Base-by-base conservation (phyloP, 1,140 invertebrate genomes). In the Heterodera schachtii region DNA sequence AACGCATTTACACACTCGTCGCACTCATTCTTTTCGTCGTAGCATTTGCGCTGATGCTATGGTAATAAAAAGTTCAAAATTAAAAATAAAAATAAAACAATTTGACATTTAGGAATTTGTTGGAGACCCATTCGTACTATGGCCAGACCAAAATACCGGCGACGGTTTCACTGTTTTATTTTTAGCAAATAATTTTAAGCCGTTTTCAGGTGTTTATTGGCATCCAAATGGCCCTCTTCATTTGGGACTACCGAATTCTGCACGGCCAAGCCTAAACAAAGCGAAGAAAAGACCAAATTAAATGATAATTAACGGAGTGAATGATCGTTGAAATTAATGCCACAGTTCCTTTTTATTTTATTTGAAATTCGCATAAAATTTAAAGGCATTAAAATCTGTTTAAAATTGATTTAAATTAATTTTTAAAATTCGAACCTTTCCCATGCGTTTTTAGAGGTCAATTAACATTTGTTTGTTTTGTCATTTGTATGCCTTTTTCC, bases 1-100 rank as follows among this genome's bases (percentile, higher is more conserved):
- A 89, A 81, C 83, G 86, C 70, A 81, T 85, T 73, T 90, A 90
- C 75, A 86, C 87, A 9, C 73, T 88, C 66, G 74, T 89, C 60
- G 79, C 75, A 19, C 81, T 83, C 16, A 78, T 90, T 7, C 80
- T 89, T n/a, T 89, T 90, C 83, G 74, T 89, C 31, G 81, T 89
- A 60, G 89, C 87, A 57, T 80, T 83, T 44, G 80, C 69, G 60
- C 49, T 82, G 66, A 73, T 82, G 49, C 7, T 82, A 31, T 82
- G 79, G 79, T 80, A 71, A 43, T 19, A 19, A 71, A 71, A 31
- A 21, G 21, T 71, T 71, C 3, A 31, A 21, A 31, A 71, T 31
- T 71, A 8, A 3, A 5, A 16, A 71, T 71, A 31, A 13, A 43
- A 31, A 5, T 43, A 8, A 6, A 31, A 31, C 21, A 16, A 31